phyloP scores from a whole-genome alignment of 1,140 invertebrate species.

The Eriosoma lanigerum region DNA sequence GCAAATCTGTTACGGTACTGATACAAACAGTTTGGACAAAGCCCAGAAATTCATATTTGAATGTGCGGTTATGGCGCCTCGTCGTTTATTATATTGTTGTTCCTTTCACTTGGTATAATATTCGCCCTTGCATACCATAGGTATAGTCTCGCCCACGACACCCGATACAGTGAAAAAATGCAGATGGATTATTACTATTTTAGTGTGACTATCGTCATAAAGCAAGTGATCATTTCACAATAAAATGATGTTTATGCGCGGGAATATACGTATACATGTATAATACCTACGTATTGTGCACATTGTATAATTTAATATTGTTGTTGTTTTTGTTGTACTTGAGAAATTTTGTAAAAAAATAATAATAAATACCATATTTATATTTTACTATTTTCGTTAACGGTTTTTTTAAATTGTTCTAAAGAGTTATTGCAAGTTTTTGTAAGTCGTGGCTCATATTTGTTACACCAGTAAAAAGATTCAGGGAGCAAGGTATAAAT shows the following conservation, averaged over 20 bases:
- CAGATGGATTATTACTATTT: conserved; percentile 30
- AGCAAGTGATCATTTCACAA: not conserved
- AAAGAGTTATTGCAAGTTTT: too few species aligned
- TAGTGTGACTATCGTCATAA: conserved; percentile 7
- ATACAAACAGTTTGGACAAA: conserved; percentile 31
- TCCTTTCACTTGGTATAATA: conserved; percentile 33
- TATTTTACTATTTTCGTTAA: too few species aligned
- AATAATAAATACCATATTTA: too few species aligned
- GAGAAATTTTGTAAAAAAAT: too few species aligned
- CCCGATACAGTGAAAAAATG: conserved; percentile 27
- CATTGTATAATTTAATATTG: conserved; percentile 11
- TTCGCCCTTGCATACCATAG: conserved; percentile 43
- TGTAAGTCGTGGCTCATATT: too few species aligned
- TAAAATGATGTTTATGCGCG: not conserved
- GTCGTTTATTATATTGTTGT: conserved; percentile 29
- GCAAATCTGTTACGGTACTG: conserved; percentile 21
- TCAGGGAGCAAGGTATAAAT: too few species aligned
- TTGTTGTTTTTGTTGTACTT: conserved; percentile 25
- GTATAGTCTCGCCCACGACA: conserved; percentile 33
- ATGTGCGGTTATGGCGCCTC: conserved; percentile 34
- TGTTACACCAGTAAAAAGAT: too few species aligned
- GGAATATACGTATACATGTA: too few species aligned
- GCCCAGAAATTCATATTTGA: conserved; percentile 4
- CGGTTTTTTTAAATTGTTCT: too few species aligned
- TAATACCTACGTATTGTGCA: too few species aligned